Evolutionary conservation across 2,888 invertebrate species (phyloP).

Genomic region (Eupithecia insigniata): DNA sequence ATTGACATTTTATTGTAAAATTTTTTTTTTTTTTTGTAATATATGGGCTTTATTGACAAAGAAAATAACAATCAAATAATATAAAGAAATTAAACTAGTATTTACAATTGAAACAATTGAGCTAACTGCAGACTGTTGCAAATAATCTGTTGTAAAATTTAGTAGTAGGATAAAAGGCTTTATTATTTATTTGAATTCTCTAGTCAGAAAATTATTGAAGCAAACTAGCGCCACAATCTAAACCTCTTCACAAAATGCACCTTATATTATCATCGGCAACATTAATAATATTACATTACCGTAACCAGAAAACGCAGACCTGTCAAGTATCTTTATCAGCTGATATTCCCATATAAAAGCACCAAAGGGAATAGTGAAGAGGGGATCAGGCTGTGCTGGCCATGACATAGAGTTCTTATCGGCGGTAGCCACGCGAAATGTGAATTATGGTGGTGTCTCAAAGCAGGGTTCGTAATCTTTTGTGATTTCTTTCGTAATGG

Average conservation of each 20-base stretch:
- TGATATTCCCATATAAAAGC: neutral
- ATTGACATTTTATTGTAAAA: no score
- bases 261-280: constrained; percentile 23
- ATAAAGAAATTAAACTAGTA: no score
- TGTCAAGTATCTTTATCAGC: constrained; percentile 28
- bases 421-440: constrained; percentile 71
- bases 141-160: no score
- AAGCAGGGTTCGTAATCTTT: constrained; percentile 54
- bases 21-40: no score
- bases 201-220: neutral
- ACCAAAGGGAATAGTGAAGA: neutral
- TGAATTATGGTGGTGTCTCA: constrained; percentile 72
- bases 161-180: no score
- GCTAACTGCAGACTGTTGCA: no score
- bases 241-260: constrained; percentile 20
- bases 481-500: constrained; percentile 53
- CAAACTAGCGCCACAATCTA: neutral
- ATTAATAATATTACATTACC: constrained; percentile 23
- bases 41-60: no score
- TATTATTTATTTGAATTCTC: neutral
- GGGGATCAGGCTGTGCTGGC: constrained; percentile 18
- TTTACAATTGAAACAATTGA: no score
- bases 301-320: constrained; percentile 15
- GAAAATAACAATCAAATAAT: no score
- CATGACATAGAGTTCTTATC: constrained; percentile 47